A percentile compares a stretch with the other conserved stretches of the same genome.
These are phyloP conservation scores for Enoplosus armatus DNA, from an alignment of 2,797 vertebrate species.

Conservation along the genomic window DNA sequence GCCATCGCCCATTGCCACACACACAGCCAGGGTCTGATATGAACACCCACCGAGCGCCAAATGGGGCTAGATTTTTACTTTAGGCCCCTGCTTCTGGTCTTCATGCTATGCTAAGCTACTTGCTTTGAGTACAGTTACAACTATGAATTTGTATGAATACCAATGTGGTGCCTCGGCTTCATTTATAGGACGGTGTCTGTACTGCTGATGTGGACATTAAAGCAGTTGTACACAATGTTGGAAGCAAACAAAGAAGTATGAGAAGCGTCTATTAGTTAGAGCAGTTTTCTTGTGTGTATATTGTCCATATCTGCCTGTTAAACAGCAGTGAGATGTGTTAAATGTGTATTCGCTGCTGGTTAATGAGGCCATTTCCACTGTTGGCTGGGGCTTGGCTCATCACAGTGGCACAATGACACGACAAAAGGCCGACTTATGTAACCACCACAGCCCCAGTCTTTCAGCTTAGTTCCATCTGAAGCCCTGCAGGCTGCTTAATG, in stretches of 20 bases:
- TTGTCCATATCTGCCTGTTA: not conserved
- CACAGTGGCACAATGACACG: slow-evolving; percentile 58
- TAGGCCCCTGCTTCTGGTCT: too few species aligned
- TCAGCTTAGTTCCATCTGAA: slow-evolving; percentile 63
- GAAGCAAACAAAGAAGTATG: not conserved
- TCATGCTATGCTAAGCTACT: too few species aligned
- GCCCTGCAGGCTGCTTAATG: slow-evolving; percentile 61
- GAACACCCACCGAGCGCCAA: too few species aligned
- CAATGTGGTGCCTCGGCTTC: too few species aligned
- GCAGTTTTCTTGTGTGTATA: not conserved
- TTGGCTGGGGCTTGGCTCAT: slow-evolving; percentile 41
- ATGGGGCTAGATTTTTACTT: too few species aligned
- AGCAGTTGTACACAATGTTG: accelerated
- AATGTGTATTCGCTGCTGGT: slow-evolving; percentile 36
- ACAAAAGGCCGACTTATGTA: slow-evolving; percentile 77
- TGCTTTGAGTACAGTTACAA: too few species aligned
- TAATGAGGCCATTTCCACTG: slow-evolving; percentile 63
- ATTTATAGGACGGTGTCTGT: not conserved
- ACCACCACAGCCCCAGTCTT: slow-evolving; percentile 69
- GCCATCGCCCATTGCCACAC: too few species aligned
- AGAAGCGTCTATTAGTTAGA: not conserved
- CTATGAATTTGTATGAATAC: too few species aligned
- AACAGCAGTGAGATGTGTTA: slow-evolving; percentile 33
- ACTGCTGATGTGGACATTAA: not conserved
- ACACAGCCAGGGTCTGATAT: too few species aligned